phyloP scores from a whole-genome alignment of 2,888 invertebrate genomes.

The Ditula angustiorana region DNA sequence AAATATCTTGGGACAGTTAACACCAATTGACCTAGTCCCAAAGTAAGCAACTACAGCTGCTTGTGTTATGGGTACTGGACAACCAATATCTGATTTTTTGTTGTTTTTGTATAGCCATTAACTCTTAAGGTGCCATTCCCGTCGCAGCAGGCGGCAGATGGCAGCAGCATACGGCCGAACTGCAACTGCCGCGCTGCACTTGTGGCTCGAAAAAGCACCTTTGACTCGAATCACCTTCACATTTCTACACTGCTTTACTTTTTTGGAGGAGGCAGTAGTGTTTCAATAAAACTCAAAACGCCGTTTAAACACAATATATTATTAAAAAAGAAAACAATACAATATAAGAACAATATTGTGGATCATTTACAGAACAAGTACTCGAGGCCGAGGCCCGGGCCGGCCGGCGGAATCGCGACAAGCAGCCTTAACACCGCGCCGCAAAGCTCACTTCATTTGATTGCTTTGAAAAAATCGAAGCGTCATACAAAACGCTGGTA shows the following conservation, averaged over 20 bases:
- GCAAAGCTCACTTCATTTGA: conserved; percentile 8
- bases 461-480: conserved; percentile 6
- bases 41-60: too few relatives aligned
- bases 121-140: too few relatives aligned
- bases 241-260: neutral
- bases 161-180: too few relatives aligned
- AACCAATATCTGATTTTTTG: too few relatives aligned
- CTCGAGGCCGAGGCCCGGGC: conserved; percentile 42
- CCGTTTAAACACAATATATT: conserved; percentile 84
- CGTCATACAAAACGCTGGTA: conserved; percentile 26
- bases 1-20: too few relatives aligned
- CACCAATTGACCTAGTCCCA: too few relatives aligned
- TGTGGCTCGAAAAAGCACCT: too few relatives aligned
- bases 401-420: neutral
- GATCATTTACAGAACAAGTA: conserved; percentile 71
- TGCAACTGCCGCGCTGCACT: too few relatives aligned
- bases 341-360: conserved; percentile 83
- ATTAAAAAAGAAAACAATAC: conserved; percentile 82
- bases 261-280: neutral
- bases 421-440: conserved; percentile 1
- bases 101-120: too few relatives aligned
- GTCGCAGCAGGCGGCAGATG: too few relatives aligned
- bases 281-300: conserved; percentile 46
- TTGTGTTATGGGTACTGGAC: too few relatives aligned
- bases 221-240: too few relatives aligned